Evolutionary conservation across 1,140 invertebrate genomes (phyloP), one percentile per base, ranked within the genome.

Genomic region (Drosophila saltans): DNA sequence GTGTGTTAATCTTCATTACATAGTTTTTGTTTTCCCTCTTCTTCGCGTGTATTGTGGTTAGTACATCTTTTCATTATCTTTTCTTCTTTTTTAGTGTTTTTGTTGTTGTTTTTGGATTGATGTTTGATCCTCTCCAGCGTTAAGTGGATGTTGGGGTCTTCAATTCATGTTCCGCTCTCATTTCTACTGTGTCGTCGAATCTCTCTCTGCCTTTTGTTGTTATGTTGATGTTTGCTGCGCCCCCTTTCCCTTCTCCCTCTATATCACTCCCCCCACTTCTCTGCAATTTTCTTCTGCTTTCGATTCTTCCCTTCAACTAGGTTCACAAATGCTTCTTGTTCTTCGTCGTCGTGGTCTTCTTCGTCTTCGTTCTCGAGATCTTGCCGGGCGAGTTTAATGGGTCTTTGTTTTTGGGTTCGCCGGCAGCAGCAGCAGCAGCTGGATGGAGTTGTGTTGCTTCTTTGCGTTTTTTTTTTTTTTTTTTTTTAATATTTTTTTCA

Each of bases 211-310:
- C 70, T 85, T 61, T 72, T 65, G 75, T 63, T 81, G 78, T 64
- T 74, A 69, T 84, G 80, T 83, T 72, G 69, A 68, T 78, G 76
- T 77, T 80, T 78, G 65, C 76, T 81, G 33, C 33, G 80, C 69
- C 76, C 68, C 75, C 68, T 41, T 45, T 52, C 41, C 69, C 61
- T 64, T 66, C 63, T 58, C 62, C 66, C 60, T 60, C 72, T 64
- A 63, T 48, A 7, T 48, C 45, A 0, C 16, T 16, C 21, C 45
- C 21, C 45, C 16, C 21, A 48, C 16, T 48, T 52, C 21, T 52
- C 45, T 36, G 33, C 28, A 2, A 30, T 30, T 30, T 30, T 48
- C 45, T 48, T 45, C 43, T 45, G 28, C 16, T 24, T 48, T 24
- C 9, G 45, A 52, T 21, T 52, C 45, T 52, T 52, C 21, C 45